Conservation (phyloP, 1,140 invertebrate genomes). For the Plutomurus gul region DNA sequence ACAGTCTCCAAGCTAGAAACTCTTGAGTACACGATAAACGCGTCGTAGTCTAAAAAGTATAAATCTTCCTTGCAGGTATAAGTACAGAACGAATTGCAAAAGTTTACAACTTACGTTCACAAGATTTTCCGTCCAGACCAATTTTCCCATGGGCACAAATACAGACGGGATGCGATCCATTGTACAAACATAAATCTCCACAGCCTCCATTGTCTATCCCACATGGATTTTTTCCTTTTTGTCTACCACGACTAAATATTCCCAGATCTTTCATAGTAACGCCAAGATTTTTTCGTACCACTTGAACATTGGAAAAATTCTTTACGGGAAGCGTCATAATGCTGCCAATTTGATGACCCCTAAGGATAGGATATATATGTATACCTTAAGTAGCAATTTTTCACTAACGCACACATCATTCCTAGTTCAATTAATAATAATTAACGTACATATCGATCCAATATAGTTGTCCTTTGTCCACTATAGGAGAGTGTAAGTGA, state of each 20-base stretch:
- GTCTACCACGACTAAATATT: conserved; percentile 61
- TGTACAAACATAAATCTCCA: conserved; percentile 76
- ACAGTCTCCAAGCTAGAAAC: conserved; percentile 76
- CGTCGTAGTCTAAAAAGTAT: conserved; percentile 64
- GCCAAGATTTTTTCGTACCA: conserved; percentile 66
- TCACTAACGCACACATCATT: not conserved
- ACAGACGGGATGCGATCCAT: conserved; percentile 69
- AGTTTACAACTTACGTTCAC: conserved; percentile 61
- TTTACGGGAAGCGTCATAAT: conserved; percentile 67
- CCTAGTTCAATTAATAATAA: not conserved
- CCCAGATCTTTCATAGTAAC: conserved; percentile 71
- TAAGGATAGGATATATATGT: conserved; percentile 55
- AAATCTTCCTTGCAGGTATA: not conserved
- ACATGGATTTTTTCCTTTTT: conserved; percentile 71
- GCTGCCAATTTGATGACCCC: conserved; percentile 67
- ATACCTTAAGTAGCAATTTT: conserved; percentile 42
- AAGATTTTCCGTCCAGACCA: conserved; percentile 65
- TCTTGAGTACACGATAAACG: conserved; percentile 76
- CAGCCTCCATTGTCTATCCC: conserved; percentile 75
- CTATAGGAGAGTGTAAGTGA: conserved; percentile 57
- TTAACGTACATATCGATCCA: conserved; percentile 64
- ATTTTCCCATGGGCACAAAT: conserved; percentile 75
- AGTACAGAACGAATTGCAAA: not conserved
- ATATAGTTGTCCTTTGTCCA: conserved; percentile 62
- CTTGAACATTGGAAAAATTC: conserved; percentile 63